A percentile compares a stretch with the other conserved stretches of the same genome.
These are phyloP conservation scores for Cariama cristata DNA, from an alignment of 2,113 vertebrate genomes.

Conservation along the genomic window DNA sequence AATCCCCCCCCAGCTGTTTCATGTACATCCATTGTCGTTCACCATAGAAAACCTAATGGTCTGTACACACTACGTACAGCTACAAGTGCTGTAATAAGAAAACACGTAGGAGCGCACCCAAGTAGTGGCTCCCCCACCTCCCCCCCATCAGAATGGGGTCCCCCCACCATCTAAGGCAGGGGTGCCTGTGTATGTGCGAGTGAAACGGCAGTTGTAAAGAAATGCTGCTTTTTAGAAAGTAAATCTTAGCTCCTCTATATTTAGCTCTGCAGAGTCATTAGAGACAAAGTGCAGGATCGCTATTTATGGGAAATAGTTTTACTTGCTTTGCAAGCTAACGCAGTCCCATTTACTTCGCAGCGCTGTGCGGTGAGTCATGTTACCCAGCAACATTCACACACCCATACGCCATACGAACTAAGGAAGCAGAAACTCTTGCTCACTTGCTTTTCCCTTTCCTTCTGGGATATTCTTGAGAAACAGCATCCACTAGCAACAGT, in stretches of 20 bases:
- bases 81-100: not conserved
- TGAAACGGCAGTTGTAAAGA: not conserved
- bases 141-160: not conserved
- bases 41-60: not conserved
- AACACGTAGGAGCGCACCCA: fast-evolving
- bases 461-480: not conserved
- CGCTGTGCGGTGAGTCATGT: slow-evolving; percentile 29
- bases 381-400: not conserved
- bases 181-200: not conserved
- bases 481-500: not conserved
- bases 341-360: not conserved
- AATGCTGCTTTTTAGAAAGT: not conserved
- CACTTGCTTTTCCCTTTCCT: slow-evolving; percentile 18
- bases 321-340: not conserved
- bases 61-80: not conserved
- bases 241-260: slow-evolving; percentile 3
- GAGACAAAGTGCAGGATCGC: not conserved
- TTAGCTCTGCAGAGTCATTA: slow-evolving; percentile 5
- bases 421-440: slow-evolving; percentile 1
- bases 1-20: not conserved
- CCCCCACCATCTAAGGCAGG: not conserved
- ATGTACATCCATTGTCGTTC: not conserved
- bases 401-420: not conserved
- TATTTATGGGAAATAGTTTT: slow-evolving; percentile 41
- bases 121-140: not conserved